phyloP scores from a whole-genome alignment of 1,140 invertebrate genomes.

The Thalassaphorura encarpata region DNA sequence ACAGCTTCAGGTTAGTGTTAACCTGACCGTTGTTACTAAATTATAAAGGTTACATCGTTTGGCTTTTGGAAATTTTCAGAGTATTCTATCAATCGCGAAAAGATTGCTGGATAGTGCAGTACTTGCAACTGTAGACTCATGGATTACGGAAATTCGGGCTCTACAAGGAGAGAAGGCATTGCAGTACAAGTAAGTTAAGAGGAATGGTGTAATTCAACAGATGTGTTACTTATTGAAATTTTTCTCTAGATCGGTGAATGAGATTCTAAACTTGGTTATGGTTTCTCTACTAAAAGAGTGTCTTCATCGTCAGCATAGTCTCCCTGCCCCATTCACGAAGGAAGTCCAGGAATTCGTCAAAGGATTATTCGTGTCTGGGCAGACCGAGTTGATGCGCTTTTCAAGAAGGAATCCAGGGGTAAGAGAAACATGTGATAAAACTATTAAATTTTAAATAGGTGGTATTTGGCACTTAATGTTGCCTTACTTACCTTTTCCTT shows the following conservation, averaged over 20 bases:
- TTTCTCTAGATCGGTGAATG: slow-evolving; percentile 78
- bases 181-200: slow-evolving; percentile 18
- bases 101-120: slow-evolving; percentile 79
- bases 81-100: slow-evolving; percentile 68
- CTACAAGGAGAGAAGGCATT: slow-evolving; percentile 18
- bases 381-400: slow-evolving; percentile 65
- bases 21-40: too few relatives aligned
- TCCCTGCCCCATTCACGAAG: slow-evolving; percentile 78
- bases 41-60: too few relatives aligned
- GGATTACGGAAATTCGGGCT: slow-evolving; percentile 52
- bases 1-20: slow-evolving; percentile 24
- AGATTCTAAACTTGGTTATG: slow-evolving; percentile 86
- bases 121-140: slow-evolving; percentile 62
- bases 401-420: slow-evolving; percentile 10
- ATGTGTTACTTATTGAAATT: slow-evolving; percentile 1
- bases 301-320: slow-evolving; percentile 77
- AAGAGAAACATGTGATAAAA: too few relatives aligned
- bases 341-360: slow-evolving; percentile 88
- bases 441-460: too few relatives aligned
- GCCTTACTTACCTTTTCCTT: background rate
- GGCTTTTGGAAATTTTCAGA: slow-evolving; percentile 49
- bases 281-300: slow-evolving; percentile 84
- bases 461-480: too few relatives aligned
- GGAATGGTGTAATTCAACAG: background rate
- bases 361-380: slow-evolving; percentile 77